Conservation (phyloP, 2,797 vertebrate genomes). For the Poeciliopsis paucimaculata region DNA sequence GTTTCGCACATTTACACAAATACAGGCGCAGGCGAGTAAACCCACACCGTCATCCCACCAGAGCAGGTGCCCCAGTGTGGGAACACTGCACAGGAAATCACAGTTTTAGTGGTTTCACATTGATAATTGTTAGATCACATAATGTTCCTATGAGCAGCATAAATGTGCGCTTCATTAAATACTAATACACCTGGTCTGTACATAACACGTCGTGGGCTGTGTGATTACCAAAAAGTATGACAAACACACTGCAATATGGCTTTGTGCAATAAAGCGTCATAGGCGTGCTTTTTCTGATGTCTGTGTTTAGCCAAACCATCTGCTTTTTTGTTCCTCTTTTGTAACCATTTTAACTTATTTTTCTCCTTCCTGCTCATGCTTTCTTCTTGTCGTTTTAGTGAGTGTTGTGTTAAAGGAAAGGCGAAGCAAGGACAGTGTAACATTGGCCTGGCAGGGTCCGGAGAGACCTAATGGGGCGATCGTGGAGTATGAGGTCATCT, state of each 20-base stretch:
- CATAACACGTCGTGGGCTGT: slow-evolving; percentile 39
- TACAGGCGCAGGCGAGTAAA: neutral
- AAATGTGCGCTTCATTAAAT: neutral
- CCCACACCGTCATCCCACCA: slow-evolving; percentile 26
- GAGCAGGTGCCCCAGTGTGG: slow-evolving; percentile 10
- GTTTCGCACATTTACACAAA: slow-evolving; percentile 3
- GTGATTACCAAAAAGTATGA: slow-evolving; percentile 52
- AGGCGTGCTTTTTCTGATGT: slow-evolving; percentile 35
- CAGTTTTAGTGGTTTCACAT: slow-evolving; percentile 16
- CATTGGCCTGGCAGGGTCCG: slow-evolving; percentile 87
- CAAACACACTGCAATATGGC: slow-evolving; percentile 14
- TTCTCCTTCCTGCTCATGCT: slow-evolving; percentile 12
- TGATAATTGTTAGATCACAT: slow-evolving; percentile 32
- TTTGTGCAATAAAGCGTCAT: slow-evolving; percentile 32
- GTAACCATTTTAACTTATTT: slow-evolving; percentile 15
- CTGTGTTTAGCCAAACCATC: neutral
- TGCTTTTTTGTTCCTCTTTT: neutral
- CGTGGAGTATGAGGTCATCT: slow-evolving; percentile 88
- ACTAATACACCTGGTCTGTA: slow-evolving; percentile 43
- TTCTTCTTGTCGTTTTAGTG: slow-evolving; percentile 62
- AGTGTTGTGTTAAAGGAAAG: slow-evolving; percentile 87
- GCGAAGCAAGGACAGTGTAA: slow-evolving; percentile 87
- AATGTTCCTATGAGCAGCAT: slow-evolving; percentile 8
- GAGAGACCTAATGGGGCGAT: slow-evolving; percentile 82
- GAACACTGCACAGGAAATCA: slow-evolving; percentile 15